Conservation (phyloP, 1,140 invertebrate genomes). For the Pseudomyrmex concolor region DNA sequence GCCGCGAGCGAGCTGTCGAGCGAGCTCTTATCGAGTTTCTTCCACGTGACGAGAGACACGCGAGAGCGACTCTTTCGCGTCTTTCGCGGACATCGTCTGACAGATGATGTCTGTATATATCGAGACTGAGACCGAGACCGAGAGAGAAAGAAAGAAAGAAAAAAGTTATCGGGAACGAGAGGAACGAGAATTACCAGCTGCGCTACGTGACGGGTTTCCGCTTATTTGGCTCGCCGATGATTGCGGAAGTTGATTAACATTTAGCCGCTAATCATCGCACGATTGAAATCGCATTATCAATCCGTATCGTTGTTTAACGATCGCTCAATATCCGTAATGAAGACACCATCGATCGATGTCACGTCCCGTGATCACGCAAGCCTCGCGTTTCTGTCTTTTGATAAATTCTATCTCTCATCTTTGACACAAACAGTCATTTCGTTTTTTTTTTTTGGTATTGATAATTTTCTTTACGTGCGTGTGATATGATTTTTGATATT, state of each 20-base stretch:
- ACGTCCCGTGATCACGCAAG: neutral
- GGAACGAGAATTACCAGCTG: conserved; percentile 50
- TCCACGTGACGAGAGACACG: conserved; percentile 19
- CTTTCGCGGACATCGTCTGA: conserved; percentile 20
- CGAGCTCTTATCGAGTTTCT: conserved; percentile 25
- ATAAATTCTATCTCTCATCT: too few species aligned
- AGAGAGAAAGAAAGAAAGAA: conserved; percentile 14
- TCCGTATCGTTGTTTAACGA: conserved; percentile 30
- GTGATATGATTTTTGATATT: too few species aligned
- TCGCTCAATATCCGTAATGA: neutral
- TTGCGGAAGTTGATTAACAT: conserved; percentile 72
- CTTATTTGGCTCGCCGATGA: conserved; percentile 17
- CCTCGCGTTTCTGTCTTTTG: too few species aligned
- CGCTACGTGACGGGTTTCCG: conserved; percentile 33
- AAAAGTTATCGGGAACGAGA: conserved; percentile 24
- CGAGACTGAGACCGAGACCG: neutral
- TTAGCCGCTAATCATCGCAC: conserved; percentile 69
- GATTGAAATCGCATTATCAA: conserved; percentile 61
- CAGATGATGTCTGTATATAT: conserved; percentile 59
- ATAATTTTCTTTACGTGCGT: too few species aligned
- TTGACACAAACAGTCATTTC: too few species aligned
- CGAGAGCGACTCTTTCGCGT: neutral
- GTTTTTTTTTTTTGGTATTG: too few species aligned
- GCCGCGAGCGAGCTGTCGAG: neutral
- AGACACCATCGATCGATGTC: neutral